Base-by-base conservation (phyloP, 2,113 vertebrate genomes). In the Acrocephalus kingi region DNA sequence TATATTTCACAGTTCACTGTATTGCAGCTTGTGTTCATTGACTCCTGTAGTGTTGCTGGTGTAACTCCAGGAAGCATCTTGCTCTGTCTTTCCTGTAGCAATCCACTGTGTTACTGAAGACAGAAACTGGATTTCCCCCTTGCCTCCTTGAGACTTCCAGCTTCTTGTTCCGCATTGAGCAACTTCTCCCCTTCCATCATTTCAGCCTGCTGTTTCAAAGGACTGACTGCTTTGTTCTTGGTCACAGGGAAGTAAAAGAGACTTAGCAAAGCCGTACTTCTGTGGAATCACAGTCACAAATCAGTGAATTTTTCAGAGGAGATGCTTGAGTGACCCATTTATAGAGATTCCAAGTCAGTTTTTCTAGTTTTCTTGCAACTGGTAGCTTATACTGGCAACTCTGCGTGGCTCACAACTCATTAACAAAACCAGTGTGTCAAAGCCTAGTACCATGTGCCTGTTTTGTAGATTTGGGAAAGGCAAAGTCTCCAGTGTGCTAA, bases 101-200 rank as follows among this genome's bases (percentile, higher is more conserved):
- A n/a, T 21, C 4, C 13, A 12, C 13, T 31, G 30, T 6, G 5
- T 13, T 30, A 9, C 9, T 48, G 37, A 81, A 58, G n/a, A 45
- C 30, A 63, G 54, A 19, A 48, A 10, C 0, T 23, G 14, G 13
- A 28, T 49, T 75, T 5, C 9, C 9, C 2, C 5, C 4, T 51
- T 43, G 15, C 8, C 14, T 64, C n/a, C 45, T 31, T 68, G 27
- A 64, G 20, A 18, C 7, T 41, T 20, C 13, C 35, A 81, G 3
- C 13, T 27, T 48, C 45, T 64, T 5, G 8, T 82, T 66, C 56
- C 45, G 24, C 24, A 45, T 52, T 1, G 0, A 30, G 8, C 19
- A 56, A 2, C 35, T 37, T 59, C 18, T 63, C 11, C 5, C 5
- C 4, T 16, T 15, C 2, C 17, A 13, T 19, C 15, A 30, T 52